These are phyloP conservation scores for Oncorhynchus masou DNA, from an alignment of 2,113 vertebrate species.

Conservation along the genomic window DNA sequence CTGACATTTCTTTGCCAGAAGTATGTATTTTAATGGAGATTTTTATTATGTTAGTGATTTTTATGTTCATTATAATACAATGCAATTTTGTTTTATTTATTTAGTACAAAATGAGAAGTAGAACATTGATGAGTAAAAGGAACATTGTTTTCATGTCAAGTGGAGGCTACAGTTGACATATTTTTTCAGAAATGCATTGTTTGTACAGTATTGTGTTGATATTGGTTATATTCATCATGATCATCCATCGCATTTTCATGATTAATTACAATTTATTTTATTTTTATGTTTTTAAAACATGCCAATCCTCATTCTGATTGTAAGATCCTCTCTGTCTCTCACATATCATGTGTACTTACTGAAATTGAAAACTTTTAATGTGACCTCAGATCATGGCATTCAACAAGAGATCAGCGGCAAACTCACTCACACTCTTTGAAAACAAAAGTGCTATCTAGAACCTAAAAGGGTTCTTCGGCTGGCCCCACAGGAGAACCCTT, in stretches of 20 bases:
- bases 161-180: not conserved
- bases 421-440: not conserved
- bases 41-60: conserved; percentile 11
- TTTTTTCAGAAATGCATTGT: not conserved
- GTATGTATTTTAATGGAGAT: conserved; percentile 47
- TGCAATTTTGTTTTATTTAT: not conserved
- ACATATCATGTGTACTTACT: conserved; percentile 1
- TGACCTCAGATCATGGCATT: not conserved
- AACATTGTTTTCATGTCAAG: not conserved
- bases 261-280: not conserved
- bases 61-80: conserved; percentile 44
- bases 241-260: not conserved
- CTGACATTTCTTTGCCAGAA: conserved; percentile 39
- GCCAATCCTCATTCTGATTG: not conserved
- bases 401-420: not conserved
- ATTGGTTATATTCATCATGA: not conserved
- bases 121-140: not conserved
- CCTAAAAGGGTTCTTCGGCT: too few species aligned
- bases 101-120: not conserved
- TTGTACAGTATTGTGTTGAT: not conserved
- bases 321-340: not conserved
- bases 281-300: not conserved
- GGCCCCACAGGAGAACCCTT: too few species aligned
- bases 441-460: too few species aligned
- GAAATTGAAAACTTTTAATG: not conserved